These are phyloP conservation scores for Matsumurasca onukii DNA, from an alignment of 1,140 invertebrate species.

Conservation along the genomic window DNA sequence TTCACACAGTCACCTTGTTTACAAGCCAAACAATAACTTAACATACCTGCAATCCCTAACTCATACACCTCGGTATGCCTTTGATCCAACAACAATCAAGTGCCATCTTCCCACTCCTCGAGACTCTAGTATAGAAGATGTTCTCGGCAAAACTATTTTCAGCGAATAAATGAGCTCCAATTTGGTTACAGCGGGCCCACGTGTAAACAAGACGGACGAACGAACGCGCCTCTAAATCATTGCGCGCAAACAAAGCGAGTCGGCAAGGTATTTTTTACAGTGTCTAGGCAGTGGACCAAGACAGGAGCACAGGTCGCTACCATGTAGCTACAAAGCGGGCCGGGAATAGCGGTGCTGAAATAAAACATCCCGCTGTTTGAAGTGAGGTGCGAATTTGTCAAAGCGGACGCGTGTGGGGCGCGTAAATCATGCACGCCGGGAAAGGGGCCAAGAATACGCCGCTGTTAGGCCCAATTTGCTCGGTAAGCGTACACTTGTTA, in stretches of 20 bases:
- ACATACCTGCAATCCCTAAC: too few species aligned
- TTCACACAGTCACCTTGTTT: too few species aligned
- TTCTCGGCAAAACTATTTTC: too few species aligned
- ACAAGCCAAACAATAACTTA: too few species aligned
- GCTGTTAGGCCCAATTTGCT: neutral
- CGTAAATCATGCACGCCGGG: neutral
- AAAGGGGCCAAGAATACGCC: neutral
- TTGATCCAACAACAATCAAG: too few species aligned
- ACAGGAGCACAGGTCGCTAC: neutral
- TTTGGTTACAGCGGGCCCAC: neutral
- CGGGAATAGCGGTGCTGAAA: neutral
- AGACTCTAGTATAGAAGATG: too few species aligned
- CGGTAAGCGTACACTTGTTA: neutral
- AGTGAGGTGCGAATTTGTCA: neutral
- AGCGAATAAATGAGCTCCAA: too few species aligned
- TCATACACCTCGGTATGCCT: too few species aligned
- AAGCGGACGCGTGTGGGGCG: neutral
- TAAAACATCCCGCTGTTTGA: neutral
- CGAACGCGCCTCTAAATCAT: neutral
- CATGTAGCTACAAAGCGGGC: neutral
- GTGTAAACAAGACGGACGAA: neutral
- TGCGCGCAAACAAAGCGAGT: neutral
- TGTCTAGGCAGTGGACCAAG: neutral
- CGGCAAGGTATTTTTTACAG: neutral
- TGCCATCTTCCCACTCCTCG: too few species aligned